These are phyloP conservation scores for Hippasteria phrygiana DNA, from an alignment of 53 echinoderm and acorn worm genomes.

Conservation along the genomic window DNA sequence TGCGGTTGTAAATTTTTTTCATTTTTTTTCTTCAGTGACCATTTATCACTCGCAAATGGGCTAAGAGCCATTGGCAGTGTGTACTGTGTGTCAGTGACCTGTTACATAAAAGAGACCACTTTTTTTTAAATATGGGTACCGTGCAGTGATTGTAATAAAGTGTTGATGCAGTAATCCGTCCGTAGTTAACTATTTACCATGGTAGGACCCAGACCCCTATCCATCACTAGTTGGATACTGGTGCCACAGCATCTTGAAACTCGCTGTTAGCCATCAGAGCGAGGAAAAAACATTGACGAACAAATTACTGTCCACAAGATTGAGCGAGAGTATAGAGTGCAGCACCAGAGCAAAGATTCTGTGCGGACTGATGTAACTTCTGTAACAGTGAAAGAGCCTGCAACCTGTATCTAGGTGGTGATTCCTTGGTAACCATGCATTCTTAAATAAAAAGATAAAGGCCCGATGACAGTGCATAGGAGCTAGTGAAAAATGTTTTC, in stretches of 20 bases:
- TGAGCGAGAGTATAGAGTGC: too few relatives aligned
- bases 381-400: too few relatives aligned
- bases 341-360: not conserved
- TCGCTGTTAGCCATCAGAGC: not conserved
- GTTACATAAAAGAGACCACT: not conserved
- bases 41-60: constrained; percentile 46
- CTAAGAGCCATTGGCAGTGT: constrained; percentile 24
- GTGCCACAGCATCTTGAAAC: not conserved
- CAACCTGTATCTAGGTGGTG: too few relatives aligned
- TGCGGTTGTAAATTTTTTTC: constrained; percentile 6
- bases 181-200: not conserved
- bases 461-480: too few relatives aligned
- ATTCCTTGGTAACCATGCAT: too few relatives aligned
- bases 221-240: not conserved
- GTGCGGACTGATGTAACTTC: not conserved
- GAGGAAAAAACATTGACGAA: not conserved
- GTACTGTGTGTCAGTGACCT: constrained; percentile 21
- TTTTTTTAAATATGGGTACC: not conserved
- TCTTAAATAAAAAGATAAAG: too few relatives aligned
- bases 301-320: too few relatives aligned
- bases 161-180: not conserved
- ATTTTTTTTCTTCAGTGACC: not conserved
- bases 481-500: too few relatives aligned
- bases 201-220: not conserved
- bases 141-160: constrained; percentile 8